Conservation (phyloP, 2,888 invertebrate genomes). For the Cylindroiulus punctatus region DNA sequence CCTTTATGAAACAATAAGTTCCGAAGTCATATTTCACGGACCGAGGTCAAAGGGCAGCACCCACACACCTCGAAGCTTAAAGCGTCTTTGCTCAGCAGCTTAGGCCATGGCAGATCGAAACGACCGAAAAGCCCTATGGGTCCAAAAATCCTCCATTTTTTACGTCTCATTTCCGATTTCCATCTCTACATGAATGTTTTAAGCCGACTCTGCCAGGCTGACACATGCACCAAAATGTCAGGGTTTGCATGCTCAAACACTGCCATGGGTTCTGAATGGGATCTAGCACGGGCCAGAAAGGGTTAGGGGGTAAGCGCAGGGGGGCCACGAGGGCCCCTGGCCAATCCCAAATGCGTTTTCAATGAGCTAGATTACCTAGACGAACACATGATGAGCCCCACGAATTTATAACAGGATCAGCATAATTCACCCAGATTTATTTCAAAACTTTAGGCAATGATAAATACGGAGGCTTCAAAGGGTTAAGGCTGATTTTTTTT, state of each 20-base stretch:
- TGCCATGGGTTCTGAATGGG: background rate
- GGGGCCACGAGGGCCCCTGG: background rate
- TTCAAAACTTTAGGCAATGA: constrained; percentile 3
- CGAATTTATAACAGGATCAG: constrained; percentile 37
- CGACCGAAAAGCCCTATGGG: background rate
- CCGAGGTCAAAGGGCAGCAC: background rate
- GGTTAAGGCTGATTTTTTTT: background rate
- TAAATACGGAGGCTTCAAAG: constrained; percentile 19
- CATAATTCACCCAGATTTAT: constrained; percentile 38
- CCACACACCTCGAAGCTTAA: constrained; percentile 2
- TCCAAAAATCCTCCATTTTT: background rate
- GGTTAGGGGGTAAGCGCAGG: background rate
- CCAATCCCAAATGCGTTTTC: constrained; percentile 42
- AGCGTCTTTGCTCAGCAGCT: background rate
- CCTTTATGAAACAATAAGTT: background rate
- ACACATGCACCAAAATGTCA: background rate
- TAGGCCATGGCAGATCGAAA: background rate
- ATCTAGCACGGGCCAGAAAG: constrained; percentile 37
- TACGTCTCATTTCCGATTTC: background rate
- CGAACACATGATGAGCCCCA: constrained; percentile 25
- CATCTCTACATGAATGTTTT: background rate
- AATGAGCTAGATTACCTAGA: constrained; percentile 33
- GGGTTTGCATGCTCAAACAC: constrained; percentile 3
- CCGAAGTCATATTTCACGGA: background rate
- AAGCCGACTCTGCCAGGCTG: background rate